Percentiles rank a stretch among this genome's conserved stretches.
These are phyloP conservation scores for Tetanocera ferruginea DNA, from an alignment of 2,888 invertebrate species.

Conservation along the genomic window DNA sequence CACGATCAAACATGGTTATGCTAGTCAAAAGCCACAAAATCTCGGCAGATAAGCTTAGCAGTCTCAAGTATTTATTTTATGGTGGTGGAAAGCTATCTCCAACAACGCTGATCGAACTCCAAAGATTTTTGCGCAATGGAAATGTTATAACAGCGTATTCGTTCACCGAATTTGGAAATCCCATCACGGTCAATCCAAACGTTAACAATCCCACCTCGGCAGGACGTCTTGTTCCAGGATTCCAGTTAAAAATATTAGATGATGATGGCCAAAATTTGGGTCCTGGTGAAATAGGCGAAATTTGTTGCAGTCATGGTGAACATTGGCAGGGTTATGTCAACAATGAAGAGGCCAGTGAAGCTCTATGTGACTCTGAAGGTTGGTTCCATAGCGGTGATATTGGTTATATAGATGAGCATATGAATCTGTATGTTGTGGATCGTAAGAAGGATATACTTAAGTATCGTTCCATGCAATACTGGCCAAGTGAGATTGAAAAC, in stretches of 20 bases:
- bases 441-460: conserved; percentile 62
- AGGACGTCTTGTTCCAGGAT: conserved; percentile 52
- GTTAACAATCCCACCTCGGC: conserved; percentile 49
- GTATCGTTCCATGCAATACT: conserved; percentile 49
- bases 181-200: conserved; percentile 42
- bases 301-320: conserved; percentile 50
- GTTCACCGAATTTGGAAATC: conserved; percentile 56
- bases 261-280: conserved; percentile 54
- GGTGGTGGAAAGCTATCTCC: conserved; percentile 54
- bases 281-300: conserved; percentile 58
- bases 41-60: conserved; percentile 49
- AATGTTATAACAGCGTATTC: conserved; percentile 56
- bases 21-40: conserved; percentile 51
- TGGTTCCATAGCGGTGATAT: conserved; percentile 64
- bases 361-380: conserved; percentile 54
- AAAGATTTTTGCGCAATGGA: conserved; percentile 52
- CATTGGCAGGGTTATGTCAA: conserved; percentile 62
- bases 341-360: conserved; percentile 53
- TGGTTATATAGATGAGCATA: conserved; percentile 62
- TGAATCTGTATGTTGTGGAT: conserved; percentile 57
- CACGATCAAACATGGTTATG: conserved; percentile 56
- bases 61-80: conserved; percentile 53
- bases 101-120: conserved; percentile 51
- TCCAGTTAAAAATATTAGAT: conserved; percentile 55
- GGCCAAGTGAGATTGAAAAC: conserved; percentile 37